A percentile compares a stretch with the other conserved stretches of the same genome.
Evolutionary conservation across 2,888 invertebrate species (phyloP).

Genomic region (Chymomyza amoena): DNA sequence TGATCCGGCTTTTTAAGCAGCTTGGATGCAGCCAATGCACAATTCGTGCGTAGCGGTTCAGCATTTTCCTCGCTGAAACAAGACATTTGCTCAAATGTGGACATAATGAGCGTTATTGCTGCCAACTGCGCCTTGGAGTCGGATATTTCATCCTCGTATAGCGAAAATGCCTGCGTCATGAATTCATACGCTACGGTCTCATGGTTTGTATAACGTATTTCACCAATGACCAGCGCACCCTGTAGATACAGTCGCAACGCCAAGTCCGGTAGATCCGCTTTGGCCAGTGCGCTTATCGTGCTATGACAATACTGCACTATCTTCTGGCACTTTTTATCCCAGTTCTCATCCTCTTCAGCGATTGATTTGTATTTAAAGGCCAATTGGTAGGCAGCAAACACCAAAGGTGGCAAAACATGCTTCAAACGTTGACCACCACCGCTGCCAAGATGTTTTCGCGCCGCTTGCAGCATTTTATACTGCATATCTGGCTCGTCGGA

Average conservation of each 20-base stretch:
- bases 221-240: slow-evolving; percentile 95
- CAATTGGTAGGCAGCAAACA: slow-evolving; percentile 95
- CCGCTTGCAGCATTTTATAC: slow-evolving; percentile 92
- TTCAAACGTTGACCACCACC: slow-evolving; percentile 94
- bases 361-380: slow-evolving; percentile 90
- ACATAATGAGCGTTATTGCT: slow-evolving; percentile 96
- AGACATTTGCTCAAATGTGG: slow-evolving; percentile 95
- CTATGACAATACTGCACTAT: slow-evolving; percentile 99
- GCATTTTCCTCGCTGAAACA: slow-evolving; percentile 98
- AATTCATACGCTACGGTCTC: slow-evolving; percentile 99
- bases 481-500: slow-evolving; percentile 91
- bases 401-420: slow-evolving; percentile 94
- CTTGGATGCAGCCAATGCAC: slow-evolving; percentile 96
- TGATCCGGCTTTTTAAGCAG: slow-evolving; percentile 99
- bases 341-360: slow-evolving; percentile 93
- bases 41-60: slow-evolving; percentile 96
- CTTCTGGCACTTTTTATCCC: slow-evolving; percentile 99
- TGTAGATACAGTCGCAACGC: slow-evolving; percentile 96
- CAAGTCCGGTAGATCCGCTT: slow-evolving; percentile 96
- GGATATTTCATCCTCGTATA: slow-evolving; percentile 99
- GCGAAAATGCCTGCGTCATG: slow-evolving; percentile 93
- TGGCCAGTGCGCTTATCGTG: slow-evolving; percentile 95
- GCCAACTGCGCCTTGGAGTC: slow-evolving; percentile 98
- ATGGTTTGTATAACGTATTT: slow-evolving; percentile 95
- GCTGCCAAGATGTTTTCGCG: slow-evolving; percentile 92